phyloP scores from a whole-genome alignment of 2,113 vertebrate species.

The Upupa epops region DNA sequence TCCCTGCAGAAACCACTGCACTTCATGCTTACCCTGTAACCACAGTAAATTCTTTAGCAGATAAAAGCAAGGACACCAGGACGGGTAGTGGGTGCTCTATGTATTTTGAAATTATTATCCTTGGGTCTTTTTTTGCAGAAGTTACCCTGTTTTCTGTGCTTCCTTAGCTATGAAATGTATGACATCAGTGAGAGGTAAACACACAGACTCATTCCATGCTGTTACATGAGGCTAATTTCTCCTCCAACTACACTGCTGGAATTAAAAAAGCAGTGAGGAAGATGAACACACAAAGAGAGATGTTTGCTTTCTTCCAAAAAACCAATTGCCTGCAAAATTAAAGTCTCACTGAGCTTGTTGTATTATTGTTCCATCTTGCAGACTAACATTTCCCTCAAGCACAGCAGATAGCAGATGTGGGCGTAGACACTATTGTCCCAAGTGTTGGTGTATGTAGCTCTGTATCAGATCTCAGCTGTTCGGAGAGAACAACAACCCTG shows the following conservation, averaged over 20 bases:
- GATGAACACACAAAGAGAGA: neutral
- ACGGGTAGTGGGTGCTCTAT: neutral
- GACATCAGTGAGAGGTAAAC: neutral
- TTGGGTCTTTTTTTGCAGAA: neutral
- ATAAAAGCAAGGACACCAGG: neutral
- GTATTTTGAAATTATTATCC: neutral
- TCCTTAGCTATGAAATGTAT: neutral
- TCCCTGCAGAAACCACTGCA: no score
- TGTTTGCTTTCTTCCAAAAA: neutral
- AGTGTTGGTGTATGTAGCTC: neutral
- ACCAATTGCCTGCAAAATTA: conserved; percentile 5
- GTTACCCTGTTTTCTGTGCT: neutral
- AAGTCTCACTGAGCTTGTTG: neutral
- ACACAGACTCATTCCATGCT: neutral
- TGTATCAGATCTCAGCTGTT: neutral
- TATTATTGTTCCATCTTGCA: neutral
- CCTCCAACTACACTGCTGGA: neutral
- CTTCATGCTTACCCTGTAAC: neutral
- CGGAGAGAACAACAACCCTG: neutral
- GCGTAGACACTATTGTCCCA: neutral
- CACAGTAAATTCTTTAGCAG: neutral
- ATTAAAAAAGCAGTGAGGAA: neutral
- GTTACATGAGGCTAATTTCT: neutral
- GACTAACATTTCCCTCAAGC: neutral
- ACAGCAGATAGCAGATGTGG: neutral